Base-by-base conservation (phyloP, 2,113 vertebrate genomes). In the Gracilinanus agilis region DNA sequence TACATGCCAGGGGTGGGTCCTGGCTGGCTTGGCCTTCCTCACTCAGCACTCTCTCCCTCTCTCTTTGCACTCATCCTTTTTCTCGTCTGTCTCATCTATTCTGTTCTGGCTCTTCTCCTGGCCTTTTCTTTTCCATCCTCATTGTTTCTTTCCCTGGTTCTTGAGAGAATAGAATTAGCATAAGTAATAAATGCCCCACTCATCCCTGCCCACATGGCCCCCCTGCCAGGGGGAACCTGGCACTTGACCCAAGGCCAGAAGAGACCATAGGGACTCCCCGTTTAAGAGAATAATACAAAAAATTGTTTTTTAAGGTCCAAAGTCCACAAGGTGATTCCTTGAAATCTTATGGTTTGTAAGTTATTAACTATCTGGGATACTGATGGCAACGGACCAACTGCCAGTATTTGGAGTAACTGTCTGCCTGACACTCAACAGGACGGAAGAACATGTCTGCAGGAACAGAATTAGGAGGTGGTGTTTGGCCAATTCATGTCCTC, bases 121-220 rank as follows among this genome's bases (percentile, higher is more conserved):
- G 58, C 92, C 58, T 54, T n/a, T 90, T 53, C 40, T 92, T 90
- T 91, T 91, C 91, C 54, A 96, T 97, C 44, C 56, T 96, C 83
- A 93, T 94, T 95, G 53, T 13, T 95, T 97, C 54, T 29, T 96
- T 96, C 94, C 93, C 55, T 95, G 53, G 34, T 11, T 97, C 93
- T 97, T 94, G 96, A 90, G 83, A 96, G 90, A 3, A 96, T 90
- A 97, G 4, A 96, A 0, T 0, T 24, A 24, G 25, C 5, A 94
- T 58, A 94, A n/a, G 7, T 44, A 67, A 67, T 5, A 49, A 2
- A 49, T 27, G 92, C 54, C 53, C 83, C 90, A 91, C 61, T 88
- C 61, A 16, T n/a, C 90, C 27, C 24, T 91, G 94, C 93, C 83
- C 56, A 53, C 54, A 54, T 29, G 9, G 83, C 91, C 27, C 54